Base-by-base conservation (phyloP, 2,113 vertebrate species). In the Prunella himalayana region DNA sequence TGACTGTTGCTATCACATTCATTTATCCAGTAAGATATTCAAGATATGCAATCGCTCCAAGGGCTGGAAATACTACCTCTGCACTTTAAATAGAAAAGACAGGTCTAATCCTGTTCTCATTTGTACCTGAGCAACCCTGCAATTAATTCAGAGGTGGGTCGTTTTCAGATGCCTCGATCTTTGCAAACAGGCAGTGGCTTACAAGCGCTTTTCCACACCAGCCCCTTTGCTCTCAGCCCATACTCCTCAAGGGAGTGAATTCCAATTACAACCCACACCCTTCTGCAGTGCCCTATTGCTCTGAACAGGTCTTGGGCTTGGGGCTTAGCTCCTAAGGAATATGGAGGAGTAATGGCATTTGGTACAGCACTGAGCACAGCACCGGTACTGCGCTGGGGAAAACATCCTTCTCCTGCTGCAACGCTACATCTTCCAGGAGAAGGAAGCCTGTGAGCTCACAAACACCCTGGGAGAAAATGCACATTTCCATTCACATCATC, bases 61-160 rank as follows among this genome's bases (percentile, higher is more conserved):
- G 75, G 82, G 50, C 57, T 42, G n/a, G 63, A 92, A 93, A 80
- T 51, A 53, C 5, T 42, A 77, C 54, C 42, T 66, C 68, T 8
- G 13, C 45, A 54, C 66, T 75, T 65, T 42, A 71, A 94, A 80
- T 17, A 90, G 82, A 81, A 83, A 37, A 78, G 68, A 50, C 64
- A 28, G 56, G 83, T 61, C 80, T 51, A 71, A 94, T 75, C 86
- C 57, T 95, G 69, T 86, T 70, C 80, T 86, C 72, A 51, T 66
- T 73, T 68, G 51, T 64, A 84, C 60, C 60, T 44, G 24, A 81
- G 45, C 64, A 92, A 57, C 13, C 42, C 76, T 25, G 20, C 63
- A 86, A 60, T 68, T 92, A 83, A 63, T 75, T 83, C 64, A 88
- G 47, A 90, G n/a, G 39, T 82, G 5, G 0, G 11, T 86, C 1